Percentiles rank a stretch among this genome's conserved stretches.
phyloP scores from a whole-genome alignment of 2,797 vertebrate species.

The Crenichthys baileyi region DNA sequence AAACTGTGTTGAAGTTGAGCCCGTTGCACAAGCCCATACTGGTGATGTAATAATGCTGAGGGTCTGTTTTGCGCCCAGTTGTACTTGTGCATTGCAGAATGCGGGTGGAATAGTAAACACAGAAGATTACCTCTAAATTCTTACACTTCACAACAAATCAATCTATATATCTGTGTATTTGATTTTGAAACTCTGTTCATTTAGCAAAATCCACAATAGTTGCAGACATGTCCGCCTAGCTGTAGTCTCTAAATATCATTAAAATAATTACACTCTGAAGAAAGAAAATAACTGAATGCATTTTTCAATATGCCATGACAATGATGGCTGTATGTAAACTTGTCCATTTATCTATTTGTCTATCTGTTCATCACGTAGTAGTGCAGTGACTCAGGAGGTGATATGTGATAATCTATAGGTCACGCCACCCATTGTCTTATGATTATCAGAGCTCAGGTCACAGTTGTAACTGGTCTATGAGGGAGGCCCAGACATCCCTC shows the following conservation, averaged over 20 bases:
- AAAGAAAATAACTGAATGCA: too few species aligned
- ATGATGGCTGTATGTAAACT: not conserved
- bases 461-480: not conserved
- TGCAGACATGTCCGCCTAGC: too few species aligned
- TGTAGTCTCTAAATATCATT: too few species aligned
- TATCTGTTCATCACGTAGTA: too few species aligned
- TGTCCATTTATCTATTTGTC: not conserved
- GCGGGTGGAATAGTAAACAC: not conserved
- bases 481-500: not conserved
- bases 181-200: too few species aligned
- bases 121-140: not conserved
- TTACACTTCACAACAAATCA: not conserved
- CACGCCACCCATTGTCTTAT: not conserved
- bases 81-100: not conserved
- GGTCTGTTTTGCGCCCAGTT: not conserved
- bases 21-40: not conserved
- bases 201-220: too few species aligned
- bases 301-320: not conserved
- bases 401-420: not conserved
- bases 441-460: not conserved
- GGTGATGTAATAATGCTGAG: not conserved
- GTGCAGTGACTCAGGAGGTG: too few species aligned
- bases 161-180: too few species aligned
- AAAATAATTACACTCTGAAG: too few species aligned
- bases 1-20: not conserved